A percentile compares a stretch with the other conserved stretches of the same genome.
phyloP scores from a whole-genome alignment of 2,797 vertebrate genomes.

The Apogon hyalosoma region DNA sequence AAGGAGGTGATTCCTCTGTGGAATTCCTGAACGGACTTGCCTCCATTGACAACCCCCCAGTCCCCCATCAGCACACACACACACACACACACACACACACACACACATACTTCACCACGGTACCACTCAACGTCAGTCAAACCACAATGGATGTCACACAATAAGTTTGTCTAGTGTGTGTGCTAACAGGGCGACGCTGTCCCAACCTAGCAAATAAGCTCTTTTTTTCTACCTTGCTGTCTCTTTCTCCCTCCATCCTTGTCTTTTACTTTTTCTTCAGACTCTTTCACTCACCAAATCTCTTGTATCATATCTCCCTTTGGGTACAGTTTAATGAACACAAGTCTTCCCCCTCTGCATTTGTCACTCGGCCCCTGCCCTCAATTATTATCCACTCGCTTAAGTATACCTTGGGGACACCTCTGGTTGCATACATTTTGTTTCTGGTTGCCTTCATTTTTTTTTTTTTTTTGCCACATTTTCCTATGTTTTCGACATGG shows the following conservation, averaged over 20 bases:
- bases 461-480: not conserved
- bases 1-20: conserved; percentile 80
- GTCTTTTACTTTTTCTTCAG: not conserved
- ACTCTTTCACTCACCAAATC: conserved; percentile 10
- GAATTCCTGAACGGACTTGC: conserved; percentile 74
- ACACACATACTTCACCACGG: conserved; percentile 48
- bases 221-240: conserved; percentile 33
- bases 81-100: conserved; percentile 29
- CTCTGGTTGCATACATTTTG: conserved; percentile 29
- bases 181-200: conserved; percentile 59
- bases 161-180: conserved; percentile 52
- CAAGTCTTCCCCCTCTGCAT: conserved; percentile 50
- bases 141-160: conserved; percentile 77
- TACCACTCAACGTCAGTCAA: conserved; percentile 80
- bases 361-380: conserved; percentile 46
- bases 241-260: not conserved
- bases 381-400: conserved; percentile 57
- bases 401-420: conserved; percentile 53
- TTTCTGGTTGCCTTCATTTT: conserved; percentile 3
- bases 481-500: not conserved
- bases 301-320: conserved; percentile 45
- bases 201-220: conserved; percentile 56
- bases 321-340: conserved; percentile 56
- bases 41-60: conserved; percentile 59
- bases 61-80: conserved; percentile 34